Conservation (phyloP, 1,140 invertebrate genomes). For the Leptopilina clavipes region DNA sequence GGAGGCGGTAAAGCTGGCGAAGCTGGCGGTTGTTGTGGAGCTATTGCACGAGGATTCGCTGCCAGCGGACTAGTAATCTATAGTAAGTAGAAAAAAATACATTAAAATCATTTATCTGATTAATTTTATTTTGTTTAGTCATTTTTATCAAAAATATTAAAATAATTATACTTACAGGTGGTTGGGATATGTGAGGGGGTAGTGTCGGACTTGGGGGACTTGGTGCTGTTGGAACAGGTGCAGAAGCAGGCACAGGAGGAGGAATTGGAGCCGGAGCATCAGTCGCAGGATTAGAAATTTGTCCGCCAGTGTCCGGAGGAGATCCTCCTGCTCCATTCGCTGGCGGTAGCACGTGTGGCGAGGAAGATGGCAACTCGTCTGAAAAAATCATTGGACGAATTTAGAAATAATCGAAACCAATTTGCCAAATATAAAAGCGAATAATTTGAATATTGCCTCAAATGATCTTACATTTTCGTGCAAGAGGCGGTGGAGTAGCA, state of each 20-base stretch:
- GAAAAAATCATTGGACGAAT: slow-evolving; percentile 10
- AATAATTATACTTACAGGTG: slow-evolving; percentile 68
- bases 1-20: slow-evolving; percentile 71
- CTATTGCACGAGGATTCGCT: slow-evolving; percentile 75
- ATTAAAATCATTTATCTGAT: background rate
- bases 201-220: slow-evolving; percentile 74
- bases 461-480: slow-evolving; percentile 75
- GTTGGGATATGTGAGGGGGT: slow-evolving; percentile 74
- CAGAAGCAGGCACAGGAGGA: slow-evolving; percentile 71
- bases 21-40: slow-evolving; percentile 70
- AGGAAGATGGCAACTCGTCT: slow-evolving; percentile 75
- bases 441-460: too few species aligned
- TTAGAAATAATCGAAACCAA: too few species aligned
- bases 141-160: background rate
- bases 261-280: slow-evolving; percentile 73
- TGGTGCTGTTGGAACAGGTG: slow-evolving; percentile 72
- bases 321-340: slow-evolving; percentile 73
- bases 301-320: slow-evolving; percentile 72
- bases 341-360: slow-evolving; percentile 76
- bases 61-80: slow-evolving; percentile 75
- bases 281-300: slow-evolving; percentile 74
- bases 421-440: too few species aligned
- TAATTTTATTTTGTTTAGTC: background rate
- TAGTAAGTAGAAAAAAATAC: slow-evolving; percentile 39
- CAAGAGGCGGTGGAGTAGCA: slow-evolving; percentile 78